Percentiles rank a stretch among this genome's conserved stretches.
Evolutionary conservation across 2,113 vertebrate species (phyloP).

Genomic region (Motacilla tschutschensis): DNA sequence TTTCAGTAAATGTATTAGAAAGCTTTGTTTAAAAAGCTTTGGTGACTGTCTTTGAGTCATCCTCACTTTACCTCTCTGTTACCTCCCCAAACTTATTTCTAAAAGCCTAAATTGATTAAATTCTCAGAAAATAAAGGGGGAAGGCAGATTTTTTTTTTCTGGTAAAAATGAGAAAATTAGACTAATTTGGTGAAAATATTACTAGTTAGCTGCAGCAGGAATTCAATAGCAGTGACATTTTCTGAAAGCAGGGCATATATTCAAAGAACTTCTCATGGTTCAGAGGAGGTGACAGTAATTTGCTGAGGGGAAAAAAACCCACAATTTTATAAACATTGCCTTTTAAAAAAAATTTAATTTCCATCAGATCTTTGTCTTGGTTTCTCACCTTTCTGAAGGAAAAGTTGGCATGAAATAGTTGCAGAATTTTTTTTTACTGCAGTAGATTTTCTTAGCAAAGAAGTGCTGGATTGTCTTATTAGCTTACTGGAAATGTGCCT

Average conservation of each 20-base stretch:
- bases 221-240: neutral
- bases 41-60: neutral
- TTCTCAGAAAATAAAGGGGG: neutral
- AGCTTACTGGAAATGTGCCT: neutral
- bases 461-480: neutral
- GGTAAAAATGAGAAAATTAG: neutral
- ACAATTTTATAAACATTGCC: neutral
- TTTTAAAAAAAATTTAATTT: neutral
- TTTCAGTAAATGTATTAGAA: neutral
- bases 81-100: neutral
- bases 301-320: accelerated
- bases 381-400: neutral
- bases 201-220: neutral
- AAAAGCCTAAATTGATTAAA: neutral
- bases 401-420: neutral
- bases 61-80: neutral
- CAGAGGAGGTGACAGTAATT: neutral
- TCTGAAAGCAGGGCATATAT: neutral
- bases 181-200: neutral
- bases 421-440: neutral
- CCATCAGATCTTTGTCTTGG: neutral
- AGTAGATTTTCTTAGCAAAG: neutral
- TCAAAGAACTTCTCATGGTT: neutral
- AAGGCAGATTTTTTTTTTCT: neutral
- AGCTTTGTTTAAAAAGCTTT: neutral